Conservation (phyloP, 2,888 invertebrate genomes). For the Incurvaria masculella region DNA sequence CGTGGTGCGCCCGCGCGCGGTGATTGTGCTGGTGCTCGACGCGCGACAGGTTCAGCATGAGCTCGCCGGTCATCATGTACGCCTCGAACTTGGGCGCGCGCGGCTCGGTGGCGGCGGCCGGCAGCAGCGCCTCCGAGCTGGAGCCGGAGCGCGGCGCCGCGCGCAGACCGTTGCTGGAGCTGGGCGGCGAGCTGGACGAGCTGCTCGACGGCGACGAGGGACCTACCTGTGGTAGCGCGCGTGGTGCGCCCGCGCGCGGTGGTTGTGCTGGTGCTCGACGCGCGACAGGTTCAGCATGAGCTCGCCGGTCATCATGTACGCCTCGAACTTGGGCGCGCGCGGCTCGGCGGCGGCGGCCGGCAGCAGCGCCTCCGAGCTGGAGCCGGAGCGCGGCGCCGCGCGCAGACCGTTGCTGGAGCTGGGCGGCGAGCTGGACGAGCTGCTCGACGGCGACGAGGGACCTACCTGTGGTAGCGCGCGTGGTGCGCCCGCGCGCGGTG, state of each 20-base stretch:
- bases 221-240: slow-evolving; percentile 46
- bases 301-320: slow-evolving; percentile 98
- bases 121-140: slow-evolving; percentile 41
- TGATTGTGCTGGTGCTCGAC: slow-evolving; percentile 66
- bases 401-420: slow-evolving; percentile 35
- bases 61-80: slow-evolving; percentile 97
- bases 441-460: slow-evolving; percentile 47
- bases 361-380: slow-evolving; percentile 45
- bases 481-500: slow-evolving; percentile 50
- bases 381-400: slow-evolving; percentile 30
- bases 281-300: slow-evolving; percentile 89
- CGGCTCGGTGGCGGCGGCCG: slow-evolving; percentile 34
- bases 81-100: slow-evolving; percentile 74
- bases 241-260: slow-evolving; percentile 47
- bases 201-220: slow-evolving; percentile 45
- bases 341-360: slow-evolving; percentile 29
- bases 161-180: slow-evolving; percentile 36
- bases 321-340: slow-evolving; percentile 73
- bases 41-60: slow-evolving; percentile 88
- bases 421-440: slow-evolving; percentile 27
- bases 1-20: slow-evolving; percentile 47
- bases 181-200: slow-evolving; percentile 26
- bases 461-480: slow-evolving; percentile 44
- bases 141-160: slow-evolving; percentile 33
- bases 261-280: slow-evolving; percentile 65